Conservation (phyloP, 2,113 vertebrate genomes). For the Lynx canadensis region DNA sequence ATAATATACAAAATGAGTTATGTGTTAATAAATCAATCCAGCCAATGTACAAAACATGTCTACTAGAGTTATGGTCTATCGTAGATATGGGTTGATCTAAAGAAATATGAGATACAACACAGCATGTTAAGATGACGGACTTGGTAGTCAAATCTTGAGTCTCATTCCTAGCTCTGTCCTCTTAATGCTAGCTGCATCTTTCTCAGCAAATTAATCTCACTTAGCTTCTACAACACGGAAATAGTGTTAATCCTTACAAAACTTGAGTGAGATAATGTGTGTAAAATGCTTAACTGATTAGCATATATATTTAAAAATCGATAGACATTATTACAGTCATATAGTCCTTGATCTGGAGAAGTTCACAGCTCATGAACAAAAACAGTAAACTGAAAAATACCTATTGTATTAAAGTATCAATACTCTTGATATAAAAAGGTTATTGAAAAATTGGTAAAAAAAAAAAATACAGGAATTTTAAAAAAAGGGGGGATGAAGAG, state of each 20-base stretch:
- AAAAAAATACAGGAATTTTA: neutral
- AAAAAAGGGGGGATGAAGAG: neutral
- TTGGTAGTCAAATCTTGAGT: neutral
- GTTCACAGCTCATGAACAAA: neutral
- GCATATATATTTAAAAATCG: neutral
- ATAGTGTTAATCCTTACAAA: neutral
- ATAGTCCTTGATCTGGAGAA: neutral
- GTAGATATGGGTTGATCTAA: neutral
- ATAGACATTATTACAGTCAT: neutral
- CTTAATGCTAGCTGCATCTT: neutral
- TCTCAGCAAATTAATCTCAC: neutral
- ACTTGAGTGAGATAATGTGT: neutral
- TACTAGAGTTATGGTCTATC: neutral
- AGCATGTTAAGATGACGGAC: neutral
- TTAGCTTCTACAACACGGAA: neutral
- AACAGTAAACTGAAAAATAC: conserved; percentile 21
- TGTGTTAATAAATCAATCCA: neutral
- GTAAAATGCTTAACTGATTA: neutral
- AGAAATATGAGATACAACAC: neutral
- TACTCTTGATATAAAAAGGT: neutral
- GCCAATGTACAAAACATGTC: neutral
- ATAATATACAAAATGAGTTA: neutral
- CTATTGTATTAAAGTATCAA: neutral
- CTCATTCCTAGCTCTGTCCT: neutral
- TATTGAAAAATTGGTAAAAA: neutral